Percentiles rank a stretch among this genome's conserved stretches.
phyloP scores from a whole-genome alignment of 2,888 invertebrate genomes.

The Latheticus oryzae region DNA sequence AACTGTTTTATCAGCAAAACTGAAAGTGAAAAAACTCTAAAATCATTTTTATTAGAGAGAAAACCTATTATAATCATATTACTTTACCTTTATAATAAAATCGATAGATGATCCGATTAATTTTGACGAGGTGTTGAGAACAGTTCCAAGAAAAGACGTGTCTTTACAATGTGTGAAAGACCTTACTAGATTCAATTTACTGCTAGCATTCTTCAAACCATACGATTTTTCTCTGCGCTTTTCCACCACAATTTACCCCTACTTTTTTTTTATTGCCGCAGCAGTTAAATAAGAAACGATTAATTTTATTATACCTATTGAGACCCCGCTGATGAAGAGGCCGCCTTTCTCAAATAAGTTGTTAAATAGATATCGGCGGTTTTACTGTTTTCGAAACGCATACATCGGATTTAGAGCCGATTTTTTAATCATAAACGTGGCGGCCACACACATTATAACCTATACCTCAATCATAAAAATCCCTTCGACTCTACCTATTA shows the following conservation, averaged over 20 bases:
- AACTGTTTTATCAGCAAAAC: conserved; percentile 33
- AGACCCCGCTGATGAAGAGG: conserved; percentile 40
- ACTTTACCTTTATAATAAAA: conserved; percentile 37
- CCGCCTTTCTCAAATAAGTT: conserved; percentile 55
- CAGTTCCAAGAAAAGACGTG: conserved; percentile 42
- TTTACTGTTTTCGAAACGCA: conserved; percentile 56
- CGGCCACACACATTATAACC: conserved; percentile 51
- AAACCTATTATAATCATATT: conserved; percentile 40
- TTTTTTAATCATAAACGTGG: conserved; percentile 53
- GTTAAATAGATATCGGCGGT: conserved; percentile 60
- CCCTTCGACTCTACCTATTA: conserved; percentile 46
- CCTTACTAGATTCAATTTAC: conserved; percentile 34
- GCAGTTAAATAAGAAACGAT: conserved; percentile 44
- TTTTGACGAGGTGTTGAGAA: conserved; percentile 40
- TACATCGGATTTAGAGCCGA: conserved; percentile 47
- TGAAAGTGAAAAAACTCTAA: conserved; percentile 34
- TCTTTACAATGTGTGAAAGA: conserved; percentile 38
- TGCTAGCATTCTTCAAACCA: conserved; percentile 27
- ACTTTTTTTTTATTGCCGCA: conserved; percentile 34
- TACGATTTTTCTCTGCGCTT: conserved; percentile 29
- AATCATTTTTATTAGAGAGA: conserved; percentile 36
- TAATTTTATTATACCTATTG: conserved; percentile 47
- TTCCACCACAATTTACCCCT: conserved; percentile 34
- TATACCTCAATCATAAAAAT: conserved; percentile 44
- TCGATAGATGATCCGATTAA: conserved; percentile 42